A percentile compares a stretch with the other conserved stretches of the same genome.
phyloP scores from a whole-genome alignment of 2,888 invertebrate genomes.

The Mythimna loreyi region DNA sequence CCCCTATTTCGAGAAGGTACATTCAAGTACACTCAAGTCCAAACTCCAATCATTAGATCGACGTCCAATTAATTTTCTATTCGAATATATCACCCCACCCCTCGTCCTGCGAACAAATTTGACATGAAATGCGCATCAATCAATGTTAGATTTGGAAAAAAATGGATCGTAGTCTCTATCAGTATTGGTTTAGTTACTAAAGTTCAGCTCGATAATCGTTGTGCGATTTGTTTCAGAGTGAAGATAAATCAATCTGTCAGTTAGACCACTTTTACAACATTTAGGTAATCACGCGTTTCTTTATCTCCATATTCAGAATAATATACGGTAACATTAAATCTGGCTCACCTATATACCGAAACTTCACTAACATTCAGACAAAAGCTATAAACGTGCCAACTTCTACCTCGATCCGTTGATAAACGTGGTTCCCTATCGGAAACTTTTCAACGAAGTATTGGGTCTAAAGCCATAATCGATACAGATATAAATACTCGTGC shows the following conservation, averaged over 20 bases:
- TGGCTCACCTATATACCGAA: constrained; percentile 38
- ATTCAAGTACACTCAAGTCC: constrained; percentile 43
- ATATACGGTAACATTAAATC: constrained; percentile 35
- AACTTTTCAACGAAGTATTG: constrained; percentile 50
- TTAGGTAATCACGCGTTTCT: not conserved
- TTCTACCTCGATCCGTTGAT: constrained; percentile 47
- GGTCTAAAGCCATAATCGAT: constrained; percentile 47
- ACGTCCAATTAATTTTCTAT: constrained; percentile 64
- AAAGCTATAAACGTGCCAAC: constrained; percentile 59
- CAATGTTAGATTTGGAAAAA: constrained; percentile 45
- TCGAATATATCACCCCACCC: constrained; percentile 44
- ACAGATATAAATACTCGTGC: constrained; percentile 32
- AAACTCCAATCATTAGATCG: constrained; percentile 47
- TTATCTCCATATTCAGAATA: not conserved
- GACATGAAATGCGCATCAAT: constrained; percentile 56
- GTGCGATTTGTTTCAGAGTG: not conserved
- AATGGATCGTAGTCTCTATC: not conserved
- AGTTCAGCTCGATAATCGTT: not conserved
- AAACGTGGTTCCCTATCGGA: constrained; percentile 45
- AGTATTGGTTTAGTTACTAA: constrained; percentile 9
- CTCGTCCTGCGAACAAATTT: constrained; percentile 28
- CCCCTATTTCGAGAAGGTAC: constrained; percentile 33
- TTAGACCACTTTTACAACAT: too few relatives aligned
- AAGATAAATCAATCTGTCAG: constrained; percentile 1
- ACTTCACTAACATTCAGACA: constrained; percentile 47